Evolutionary conservation across 64 coral and sea anemone genomes (phyloP), one percentile per base, ranked within the genome.

Genomic region (Montipora foliosa): DNA sequence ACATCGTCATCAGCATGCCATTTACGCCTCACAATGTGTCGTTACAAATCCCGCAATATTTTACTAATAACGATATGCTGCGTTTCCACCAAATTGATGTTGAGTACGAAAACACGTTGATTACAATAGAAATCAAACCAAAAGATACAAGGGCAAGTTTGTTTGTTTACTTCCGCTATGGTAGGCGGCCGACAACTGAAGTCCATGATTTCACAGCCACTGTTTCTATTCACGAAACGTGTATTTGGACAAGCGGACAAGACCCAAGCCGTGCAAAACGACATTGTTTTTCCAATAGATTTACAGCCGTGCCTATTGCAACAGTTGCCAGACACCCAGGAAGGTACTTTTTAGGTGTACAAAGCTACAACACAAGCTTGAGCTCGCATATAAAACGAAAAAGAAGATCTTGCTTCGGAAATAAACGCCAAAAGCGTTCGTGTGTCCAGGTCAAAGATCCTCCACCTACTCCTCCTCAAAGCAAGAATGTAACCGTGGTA

Each of bases 371-470:
- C 44, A n/a, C 37, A 15, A 69, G 60, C 17, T 13, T 69, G 29
- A 84, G 8, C 6, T 67, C 44, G 2, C 14, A 44, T 17, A 88
- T 29, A 48, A 91, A 89, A 61, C 50, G 78, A 15, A 87, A 79
- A 59, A 91, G 37, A 37, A 37, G 94, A 29, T 95, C 94, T 8
- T 95, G 89, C 46, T 87, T 95, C 87, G 89, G 82, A 74, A 87
- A 79, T 49, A 76, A 44, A 21, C 89, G 94, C 5, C 46, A 91
- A 16, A 95, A 72, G 77, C 49, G 89, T 9, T 95, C 94, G 4
- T 95, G 94, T 58, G 81, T 95, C 15, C 73, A 95, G 68, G 94
- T 91, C 2, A 95, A 95, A 49, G 89, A 95, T 49, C 94, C 90
- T 2, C 94, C 89, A 24, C 37, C 76, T 5, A 76, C 74, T 21